phyloP scores from a whole-genome alignment of 2,888 invertebrate species.

The Muscina levida region DNA sequence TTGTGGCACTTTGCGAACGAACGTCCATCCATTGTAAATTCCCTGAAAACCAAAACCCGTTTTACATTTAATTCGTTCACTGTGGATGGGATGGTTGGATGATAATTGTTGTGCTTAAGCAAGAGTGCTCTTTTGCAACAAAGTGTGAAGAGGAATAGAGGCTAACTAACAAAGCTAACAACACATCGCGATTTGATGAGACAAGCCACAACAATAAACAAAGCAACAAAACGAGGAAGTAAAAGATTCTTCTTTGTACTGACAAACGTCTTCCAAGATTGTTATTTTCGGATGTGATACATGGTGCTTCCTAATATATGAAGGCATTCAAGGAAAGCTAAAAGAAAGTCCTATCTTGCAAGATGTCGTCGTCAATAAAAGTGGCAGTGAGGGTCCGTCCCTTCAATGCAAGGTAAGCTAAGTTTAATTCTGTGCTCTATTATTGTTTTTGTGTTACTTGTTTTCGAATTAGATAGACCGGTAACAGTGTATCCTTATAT shows the following conservation, averaged over 20 bases:
- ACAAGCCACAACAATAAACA: conserved; percentile 17
- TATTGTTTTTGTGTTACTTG: no score
- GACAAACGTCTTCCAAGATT: conserved; percentile 42
- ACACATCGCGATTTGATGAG: conserved; percentile 6
- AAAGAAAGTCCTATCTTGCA: neutral
- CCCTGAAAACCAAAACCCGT: conserved; percentile 16
- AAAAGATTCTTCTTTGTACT: conserved; percentile 1
- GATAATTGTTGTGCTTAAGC: conserved; percentile 14
- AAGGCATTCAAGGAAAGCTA: no score
- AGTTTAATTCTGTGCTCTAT: no score
- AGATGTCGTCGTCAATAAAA: conserved; percentile 88
- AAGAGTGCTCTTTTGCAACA: conserved; percentile 39
- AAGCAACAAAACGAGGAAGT: conserved; percentile 53
- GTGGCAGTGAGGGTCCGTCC: conserved; percentile 95
- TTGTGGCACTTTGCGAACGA: conserved; percentile 20
- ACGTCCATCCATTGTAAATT: neutral
- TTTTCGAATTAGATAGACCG: no score
- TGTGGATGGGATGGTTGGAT: conserved; percentile 3
- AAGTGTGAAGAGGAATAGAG: neutral
- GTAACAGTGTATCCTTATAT: no score
- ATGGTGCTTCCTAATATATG: no score
- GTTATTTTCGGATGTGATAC: neutral
- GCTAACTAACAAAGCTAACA: neutral
- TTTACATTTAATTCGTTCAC: conserved; percentile 5
- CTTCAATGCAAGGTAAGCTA: conserved; percentile 90